These are phyloP conservation scores for Sorex araneus DNA, from an alignment of 2,113 vertebrate species.

Conservation along the genomic window DNA sequence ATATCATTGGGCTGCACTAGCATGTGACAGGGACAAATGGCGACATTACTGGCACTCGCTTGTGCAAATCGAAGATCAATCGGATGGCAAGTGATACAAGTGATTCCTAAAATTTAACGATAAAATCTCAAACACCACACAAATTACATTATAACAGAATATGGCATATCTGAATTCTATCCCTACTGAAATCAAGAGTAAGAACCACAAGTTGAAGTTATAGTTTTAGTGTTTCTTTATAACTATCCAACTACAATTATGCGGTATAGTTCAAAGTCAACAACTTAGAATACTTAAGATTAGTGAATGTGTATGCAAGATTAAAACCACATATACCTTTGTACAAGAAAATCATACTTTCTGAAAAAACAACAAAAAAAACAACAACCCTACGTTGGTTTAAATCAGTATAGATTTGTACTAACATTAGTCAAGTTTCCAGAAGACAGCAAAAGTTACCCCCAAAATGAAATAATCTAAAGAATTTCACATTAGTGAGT, in stretches of 20 bases:
- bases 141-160: background rate
- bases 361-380: background rate
- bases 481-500: background rate
- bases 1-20: too few relatives aligned
- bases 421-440: background rate
- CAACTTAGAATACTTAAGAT: conserved; percentile 49
- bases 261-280: background rate
- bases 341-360: background rate
- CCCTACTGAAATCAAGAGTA: conserved; percentile 17
- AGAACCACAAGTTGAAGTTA: conserved; percentile 46
- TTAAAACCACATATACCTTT: conserved; percentile 10
- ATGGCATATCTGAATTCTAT: conserved; percentile 40
- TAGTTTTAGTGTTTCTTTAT: conserved; percentile 37
- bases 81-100: too few relatives aligned
- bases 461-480: background rate
- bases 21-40: too few relatives aligned
- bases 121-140: conserved; percentile 5
- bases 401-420: background rate
- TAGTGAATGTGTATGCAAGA: background rate
- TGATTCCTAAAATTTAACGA: conserved; percentile 37
- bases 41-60: too few relatives aligned
- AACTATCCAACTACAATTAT: conserved; percentile 36
- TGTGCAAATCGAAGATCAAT: too few relatives aligned
- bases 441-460: background rate
- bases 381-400: conserved; percentile 6